Evolutionary conservation across 2,113 vertebrate genomes (phyloP).

Genomic region (Anguilla japonica): DNA sequence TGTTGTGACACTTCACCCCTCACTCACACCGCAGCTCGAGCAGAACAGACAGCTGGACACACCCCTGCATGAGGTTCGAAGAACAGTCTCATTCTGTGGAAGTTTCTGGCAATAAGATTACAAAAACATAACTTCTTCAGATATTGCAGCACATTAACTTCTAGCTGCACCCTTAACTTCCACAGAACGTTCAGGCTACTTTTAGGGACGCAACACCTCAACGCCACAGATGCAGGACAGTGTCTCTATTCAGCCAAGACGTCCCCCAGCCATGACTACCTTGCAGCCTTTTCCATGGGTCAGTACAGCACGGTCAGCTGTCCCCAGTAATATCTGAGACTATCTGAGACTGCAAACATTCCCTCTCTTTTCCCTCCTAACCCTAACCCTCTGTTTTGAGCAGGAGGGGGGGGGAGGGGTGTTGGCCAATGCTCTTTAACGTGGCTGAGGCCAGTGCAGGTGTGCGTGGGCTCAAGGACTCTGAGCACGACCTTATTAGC

Average conservation of each 20-base stretch:
- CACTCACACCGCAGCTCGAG: slow-evolving; percentile 52
- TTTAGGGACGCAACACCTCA: not conserved
- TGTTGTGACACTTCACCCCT: slow-evolving; percentile 56
- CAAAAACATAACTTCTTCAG: slow-evolving; percentile 36
- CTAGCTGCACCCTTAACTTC: not conserved
- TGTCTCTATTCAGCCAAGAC: not conserved
- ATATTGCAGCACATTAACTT: not conserved
- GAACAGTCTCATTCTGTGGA: slow-evolving; percentile 44
- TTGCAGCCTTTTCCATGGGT: not conserved
- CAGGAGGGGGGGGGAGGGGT: not conserved
- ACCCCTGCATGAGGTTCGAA: slow-evolving; percentile 56
- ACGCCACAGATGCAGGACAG: not conserved
- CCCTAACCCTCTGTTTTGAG: not conserved
- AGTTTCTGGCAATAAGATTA: slow-evolving; percentile 42
- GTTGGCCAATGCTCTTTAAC: slow-evolving; percentile 5
- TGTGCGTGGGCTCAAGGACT: slow-evolving; percentile 57
- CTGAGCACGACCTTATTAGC: slow-evolving; percentile 46
- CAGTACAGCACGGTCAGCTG: not conserved
- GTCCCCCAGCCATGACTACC: not conserved
- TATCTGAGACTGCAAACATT: not conserved
- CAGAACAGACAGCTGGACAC: slow-evolving; percentile 65
- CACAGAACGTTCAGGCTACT: not conserved
- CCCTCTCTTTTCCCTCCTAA: too few species aligned
- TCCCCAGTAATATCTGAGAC: not conserved
- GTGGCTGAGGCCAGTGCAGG: slow-evolving; percentile 50